Evolutionary conservation across 1,140 invertebrate species (phyloP).

Genomic region (Mya arenaria): DNA sequence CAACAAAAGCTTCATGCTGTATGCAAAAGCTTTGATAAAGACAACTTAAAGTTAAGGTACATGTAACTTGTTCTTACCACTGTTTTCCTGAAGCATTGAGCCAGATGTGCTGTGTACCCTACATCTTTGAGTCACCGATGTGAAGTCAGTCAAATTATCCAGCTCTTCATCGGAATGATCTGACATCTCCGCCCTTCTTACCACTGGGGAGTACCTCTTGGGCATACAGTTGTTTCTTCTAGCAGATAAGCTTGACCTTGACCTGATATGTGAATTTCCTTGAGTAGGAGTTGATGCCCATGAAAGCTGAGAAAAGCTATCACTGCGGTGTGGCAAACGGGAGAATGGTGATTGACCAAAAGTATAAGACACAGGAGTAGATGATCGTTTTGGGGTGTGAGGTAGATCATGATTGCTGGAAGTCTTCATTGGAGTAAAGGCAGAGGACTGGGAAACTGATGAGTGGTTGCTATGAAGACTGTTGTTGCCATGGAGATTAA

Average conservation of each 20-base stretch:
- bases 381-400: conserved; percentile 5
- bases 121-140: conserved; percentile 5
- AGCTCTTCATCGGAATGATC: background rate
- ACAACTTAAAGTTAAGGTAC: no score
- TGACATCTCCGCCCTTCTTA: background rate
- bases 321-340: conserved; percentile 22
- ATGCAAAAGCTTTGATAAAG: no score
- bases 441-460: background rate
- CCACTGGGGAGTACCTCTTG: background rate
- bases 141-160: conserved; percentile 10
- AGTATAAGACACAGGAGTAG: background rate
- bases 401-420: conserved; percentile 4
- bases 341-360: conserved; percentile 19
- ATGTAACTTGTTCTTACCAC: background rate
- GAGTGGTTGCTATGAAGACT: background rate
- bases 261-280: background rate
- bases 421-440: background rate
- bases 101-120: background rate
- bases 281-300: background rate
- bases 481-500: background rate
- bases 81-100: background rate
- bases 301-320: conserved; percentile 12
- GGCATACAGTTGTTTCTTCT: background rate
- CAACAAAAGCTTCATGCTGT: no score
- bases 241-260: background rate